These are phyloP conservation scores for Phrynocephalus guinanensis DNA, from an alignment of 2,797 vertebrate genomes.

Conservation along the genomic window DNA sequence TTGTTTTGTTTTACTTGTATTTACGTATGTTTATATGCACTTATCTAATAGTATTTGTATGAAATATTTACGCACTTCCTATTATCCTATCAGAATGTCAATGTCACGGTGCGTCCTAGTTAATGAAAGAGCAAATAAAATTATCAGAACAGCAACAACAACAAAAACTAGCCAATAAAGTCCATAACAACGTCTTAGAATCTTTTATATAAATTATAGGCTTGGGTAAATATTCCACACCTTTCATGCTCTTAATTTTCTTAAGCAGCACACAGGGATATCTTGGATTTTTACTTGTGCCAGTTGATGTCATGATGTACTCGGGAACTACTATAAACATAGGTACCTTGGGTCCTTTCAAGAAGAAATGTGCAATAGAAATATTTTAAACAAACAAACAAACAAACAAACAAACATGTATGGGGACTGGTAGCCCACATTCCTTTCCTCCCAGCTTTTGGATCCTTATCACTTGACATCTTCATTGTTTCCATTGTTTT, in stretches of 20 bases:
- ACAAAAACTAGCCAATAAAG: slow-evolving; percentile 1
- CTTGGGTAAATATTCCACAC: neutral
- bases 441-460: too few relatives aligned
- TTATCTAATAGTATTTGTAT: neutral
- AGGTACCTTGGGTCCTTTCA: too few relatives aligned
- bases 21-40: neutral
- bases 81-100: neutral
- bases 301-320: too few relatives aligned
- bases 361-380: too few relatives aligned
- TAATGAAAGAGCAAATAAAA: neutral
- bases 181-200: neutral
- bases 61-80: neutral
- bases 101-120: neutral
- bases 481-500: too few relatives aligned
- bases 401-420: too few relatives aligned
- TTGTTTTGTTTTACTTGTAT: neutral
- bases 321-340: too few relatives aligned
- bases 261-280: too few relatives aligned
- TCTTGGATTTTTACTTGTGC: too few relatives aligned
- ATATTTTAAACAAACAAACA: too few relatives aligned
- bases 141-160: neutral
- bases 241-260: neutral
- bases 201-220: neutral
- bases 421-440: too few relatives aligned
- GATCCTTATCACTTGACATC: too few relatives aligned